Percentiles rank a stretch among this genome's conserved stretches.
phyloP scores from a whole-genome alignment of 2,888 invertebrate genomes.

The Mechanitis messenoides region DNA sequence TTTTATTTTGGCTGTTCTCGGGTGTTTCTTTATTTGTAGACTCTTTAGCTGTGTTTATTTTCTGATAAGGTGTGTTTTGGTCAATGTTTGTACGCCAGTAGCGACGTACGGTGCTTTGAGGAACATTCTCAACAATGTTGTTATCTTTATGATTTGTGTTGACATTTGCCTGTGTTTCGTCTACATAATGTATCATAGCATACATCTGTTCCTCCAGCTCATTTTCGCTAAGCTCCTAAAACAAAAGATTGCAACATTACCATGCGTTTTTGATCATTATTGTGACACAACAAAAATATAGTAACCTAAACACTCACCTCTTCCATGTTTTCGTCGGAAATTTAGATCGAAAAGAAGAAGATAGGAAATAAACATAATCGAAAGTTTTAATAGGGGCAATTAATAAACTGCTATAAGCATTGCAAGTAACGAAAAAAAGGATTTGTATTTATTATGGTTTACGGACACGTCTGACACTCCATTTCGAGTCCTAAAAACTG shows the following conservation, averaged over 20 bases:
- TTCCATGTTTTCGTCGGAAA: constrained; percentile 66
- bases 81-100: constrained; percentile 61
- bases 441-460: constrained; percentile 56
- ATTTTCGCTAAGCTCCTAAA: constrained; percentile 71
- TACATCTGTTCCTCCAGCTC: constrained; percentile 69
- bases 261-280: constrained; percentile 27
- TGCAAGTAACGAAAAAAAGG: constrained; percentile 62
- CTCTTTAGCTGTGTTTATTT: constrained; percentile 43
- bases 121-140: constrained; percentile 42
- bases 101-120: constrained; percentile 54
- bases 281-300: constrained; percentile 64
- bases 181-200: constrained; percentile 69
- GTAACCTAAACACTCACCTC: constrained; percentile 61
- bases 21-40: constrained; percentile 31
- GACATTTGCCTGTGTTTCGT: constrained; percentile 54
- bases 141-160: constrained; percentile 40
- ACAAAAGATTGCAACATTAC: constrained; percentile 43
- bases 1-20: constrained; percentile 29
- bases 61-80: constrained; percentile 41
- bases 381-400: constrained; percentile 53
- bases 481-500: constrained; percentile 42
- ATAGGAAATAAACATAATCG: constrained; percentile 70
- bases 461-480: constrained; percentile 68
- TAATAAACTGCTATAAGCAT: constrained; percentile 61
- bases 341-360: constrained; percentile 58